Percentiles rank a stretch among this genome's conserved stretches.
Evolutionary conservation across 2,888 invertebrate genomes (phyloP).

Genomic region (Acheta domesticus): DNA sequence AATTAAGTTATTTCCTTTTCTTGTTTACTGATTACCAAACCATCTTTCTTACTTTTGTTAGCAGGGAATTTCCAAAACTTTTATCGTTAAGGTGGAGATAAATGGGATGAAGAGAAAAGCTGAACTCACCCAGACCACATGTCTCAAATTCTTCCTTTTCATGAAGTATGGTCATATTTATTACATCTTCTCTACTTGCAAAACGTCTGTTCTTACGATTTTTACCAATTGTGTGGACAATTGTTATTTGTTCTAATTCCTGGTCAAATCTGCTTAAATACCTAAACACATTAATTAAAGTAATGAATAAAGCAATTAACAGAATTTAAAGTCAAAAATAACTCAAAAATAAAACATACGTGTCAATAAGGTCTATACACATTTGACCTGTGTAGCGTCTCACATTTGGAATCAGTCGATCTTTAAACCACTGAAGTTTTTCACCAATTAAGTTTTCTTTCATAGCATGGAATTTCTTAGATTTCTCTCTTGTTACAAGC

Average conservation of each 20-base stretch:
- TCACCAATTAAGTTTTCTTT: conserved; percentile 73
- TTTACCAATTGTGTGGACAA: conserved; percentile 74
- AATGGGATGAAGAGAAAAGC: no score
- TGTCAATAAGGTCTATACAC: conserved; percentile 56
- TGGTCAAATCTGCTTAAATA: conserved; percentile 68
- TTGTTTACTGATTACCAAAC: no score
- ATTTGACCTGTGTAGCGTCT: conserved; percentile 59
- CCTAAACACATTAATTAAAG: conserved; percentile 41
- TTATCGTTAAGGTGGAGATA: no score
- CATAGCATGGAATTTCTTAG: conserved; percentile 62
- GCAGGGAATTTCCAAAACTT: no score
- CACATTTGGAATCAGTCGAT: conserved; percentile 57
- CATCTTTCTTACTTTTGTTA: no score
- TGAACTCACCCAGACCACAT: conserved; percentile 64
- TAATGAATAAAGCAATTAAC: conserved; percentile 24
- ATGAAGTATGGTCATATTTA: conserved; percentile 69
- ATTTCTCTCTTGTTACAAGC: conserved; percentile 56
- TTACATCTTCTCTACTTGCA: conserved; percentile 73
- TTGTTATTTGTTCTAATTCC: conserved; percentile 71
- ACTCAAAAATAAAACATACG: conserved; percentile 44
- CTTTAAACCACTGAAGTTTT: conserved; percentile 75
- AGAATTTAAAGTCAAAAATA: neutral
- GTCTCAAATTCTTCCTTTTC: conserved; percentile 72
- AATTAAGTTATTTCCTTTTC: no score
- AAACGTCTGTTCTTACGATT: conserved; percentile 69